Conservation (phyloP, 2,797 vertebrate genomes). For the Urosaurus nigricauda region DNA sequence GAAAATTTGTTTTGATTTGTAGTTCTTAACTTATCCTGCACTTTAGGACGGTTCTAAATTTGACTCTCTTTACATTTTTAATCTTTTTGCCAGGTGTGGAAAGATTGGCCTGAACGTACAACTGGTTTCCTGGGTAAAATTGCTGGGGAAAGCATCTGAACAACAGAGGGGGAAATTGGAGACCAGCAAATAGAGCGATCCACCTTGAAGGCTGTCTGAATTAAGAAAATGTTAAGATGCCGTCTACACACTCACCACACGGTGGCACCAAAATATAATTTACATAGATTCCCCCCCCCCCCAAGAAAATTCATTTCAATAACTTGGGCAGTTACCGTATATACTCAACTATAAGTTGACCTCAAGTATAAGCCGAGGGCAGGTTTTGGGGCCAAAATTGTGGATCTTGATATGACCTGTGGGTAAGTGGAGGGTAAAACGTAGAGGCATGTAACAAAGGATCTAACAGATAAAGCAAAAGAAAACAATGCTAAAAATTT, state of each 20-base stretch:
- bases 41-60: neutral
- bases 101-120: neutral
- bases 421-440: no score
- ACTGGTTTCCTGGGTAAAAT: neutral
- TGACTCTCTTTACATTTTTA: neutral
- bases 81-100: neutral
- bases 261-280: neutral
- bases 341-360: no score
- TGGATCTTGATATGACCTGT: no score
- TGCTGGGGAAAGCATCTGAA: neutral
- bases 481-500: no score
- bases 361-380: no score
- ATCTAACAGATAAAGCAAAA: no score
- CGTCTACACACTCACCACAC: neutral
- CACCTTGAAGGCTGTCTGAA: neutral
- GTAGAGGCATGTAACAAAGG: no score
- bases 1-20: no score
- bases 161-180: neutral
- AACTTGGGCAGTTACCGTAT: no score
- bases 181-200: no score
- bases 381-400: no score
- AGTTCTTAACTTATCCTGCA: no score
- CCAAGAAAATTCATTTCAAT: neutral
- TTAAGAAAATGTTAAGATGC: neutral
- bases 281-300: neutral